These are phyloP conservation scores for Dioctria linearis DNA, from an alignment of 2,888 invertebrate genomes.

Conservation along the genomic window DNA sequence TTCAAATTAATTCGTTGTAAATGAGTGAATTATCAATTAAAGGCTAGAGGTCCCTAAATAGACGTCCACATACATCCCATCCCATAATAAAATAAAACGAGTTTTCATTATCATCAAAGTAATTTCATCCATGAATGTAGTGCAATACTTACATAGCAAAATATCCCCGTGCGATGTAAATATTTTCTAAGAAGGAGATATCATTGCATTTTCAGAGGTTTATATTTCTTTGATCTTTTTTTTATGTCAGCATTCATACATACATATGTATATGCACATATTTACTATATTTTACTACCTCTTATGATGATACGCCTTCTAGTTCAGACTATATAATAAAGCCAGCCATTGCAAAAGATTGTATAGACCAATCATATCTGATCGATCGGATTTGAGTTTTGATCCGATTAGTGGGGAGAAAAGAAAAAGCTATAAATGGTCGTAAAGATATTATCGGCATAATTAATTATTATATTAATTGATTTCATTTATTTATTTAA, in stretches of 20 bases:
- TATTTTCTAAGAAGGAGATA: not conserved
- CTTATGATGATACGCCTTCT: conserved; percentile 19
- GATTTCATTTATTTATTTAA: too few relatives aligned
- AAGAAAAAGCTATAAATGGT: too few relatives aligned
- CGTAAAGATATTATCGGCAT: too few relatives aligned
- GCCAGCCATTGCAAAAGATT: conserved; percentile 25
- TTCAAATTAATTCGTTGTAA: not conserved
- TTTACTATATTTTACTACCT: conserved; percentile 1
- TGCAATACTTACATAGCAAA: too few relatives aligned
- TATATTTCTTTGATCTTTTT: conserved; percentile 12
- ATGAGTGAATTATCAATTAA: conserved; percentile 13
- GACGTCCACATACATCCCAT: too few relatives aligned
- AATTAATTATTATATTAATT: too few relatives aligned
- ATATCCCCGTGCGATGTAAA: too few relatives aligned
- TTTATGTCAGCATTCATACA: not conserved
- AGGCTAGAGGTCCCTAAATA: too few relatives aligned
- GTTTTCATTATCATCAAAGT: not conserved
- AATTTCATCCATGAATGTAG: conserved; percentile 3
- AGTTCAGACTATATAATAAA: conserved; percentile 1
- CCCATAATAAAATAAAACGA: too few relatives aligned
- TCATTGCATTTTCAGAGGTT: conserved; percentile 16
- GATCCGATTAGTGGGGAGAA: too few relatives aligned
- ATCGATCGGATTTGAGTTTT: not conserved
- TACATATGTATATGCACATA: too few relatives aligned
- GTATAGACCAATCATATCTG: conserved; percentile 15